Evolutionary conservation across 2,888 invertebrate genomes (phyloP), one percentile per base, ranked within the genome.

Genomic region (Emmelina monodactyla): DNA sequence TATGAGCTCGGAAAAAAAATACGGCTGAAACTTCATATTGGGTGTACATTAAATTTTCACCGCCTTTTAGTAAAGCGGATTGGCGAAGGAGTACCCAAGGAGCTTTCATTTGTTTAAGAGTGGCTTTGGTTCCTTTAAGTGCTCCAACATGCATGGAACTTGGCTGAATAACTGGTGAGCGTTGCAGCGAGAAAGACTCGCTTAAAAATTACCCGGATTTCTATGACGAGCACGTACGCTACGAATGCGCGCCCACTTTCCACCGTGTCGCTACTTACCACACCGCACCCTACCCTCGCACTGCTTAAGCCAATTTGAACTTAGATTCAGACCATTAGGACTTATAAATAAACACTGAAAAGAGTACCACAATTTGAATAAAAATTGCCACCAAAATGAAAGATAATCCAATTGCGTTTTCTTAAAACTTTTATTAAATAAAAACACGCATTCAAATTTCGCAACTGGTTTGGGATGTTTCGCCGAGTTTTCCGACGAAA

Each of bases 101-200:
- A 65, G 68, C 67, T 72, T 75, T 71, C 68, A 73, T 72, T 75
- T 71, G 73, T 75, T 71, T 70, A 68, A 65, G 64, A 66, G 68
- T 69, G 61, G 68, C 66, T 67, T 65, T 62, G 61, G 65, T 60
- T 64, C 59, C 63, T 64, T 63, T 72, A 75, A 75, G 73, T 72
- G 70, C 68, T 66, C 47, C 53, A 61, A 59, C 64, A 67, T 65
- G 65, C 62, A 51, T 49, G 53, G 52, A 58, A 59, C 58, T 49
- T 46, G 59, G 47, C 59, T 73, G 71, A 72, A 73, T 72, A 68
- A 65, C 63, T n/a, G 57, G 62, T 58, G 59, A 69, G 72, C 68
- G 68, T 62, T 72, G 72, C 71, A 73, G 62, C 66, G 68, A 57
- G 54, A 64, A 67, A 66, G 61, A 60, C 63, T 64, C 66, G 67